phyloP scores from a whole-genome alignment of 2,113 vertebrate species.

The Leucosticte australis region DNA sequence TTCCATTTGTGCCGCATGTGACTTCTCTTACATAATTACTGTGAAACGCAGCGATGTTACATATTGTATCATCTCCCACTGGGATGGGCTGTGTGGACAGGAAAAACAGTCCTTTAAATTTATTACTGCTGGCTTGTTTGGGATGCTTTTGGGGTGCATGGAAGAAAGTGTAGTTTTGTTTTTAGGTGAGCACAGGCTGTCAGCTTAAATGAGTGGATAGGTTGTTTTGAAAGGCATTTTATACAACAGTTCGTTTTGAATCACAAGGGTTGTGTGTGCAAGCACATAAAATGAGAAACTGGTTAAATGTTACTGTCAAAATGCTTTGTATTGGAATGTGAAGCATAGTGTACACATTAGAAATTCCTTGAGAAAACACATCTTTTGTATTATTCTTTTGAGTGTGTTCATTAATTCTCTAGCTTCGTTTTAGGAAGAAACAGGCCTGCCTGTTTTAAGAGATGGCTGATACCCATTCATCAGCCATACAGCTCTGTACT shows the following conservation, averaged over 20 bases:
- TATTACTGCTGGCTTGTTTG: constrained; percentile 31
- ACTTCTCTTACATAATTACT: constrained; percentile 69
- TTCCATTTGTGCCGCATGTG: constrained; percentile 66
- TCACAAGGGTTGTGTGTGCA: not conserved
- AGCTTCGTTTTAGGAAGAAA: constrained; percentile 41
- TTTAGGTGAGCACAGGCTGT: constrained; percentile 12
- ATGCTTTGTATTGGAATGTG: constrained; percentile 2
- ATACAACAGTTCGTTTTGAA: constrained; percentile 36
- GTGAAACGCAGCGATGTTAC: constrained; percentile 50
- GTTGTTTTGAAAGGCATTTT: constrained; percentile 34
- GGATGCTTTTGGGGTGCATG: not conserved
- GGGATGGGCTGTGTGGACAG: constrained; percentile 54
- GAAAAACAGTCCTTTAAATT: constrained; percentile 57
- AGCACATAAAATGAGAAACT: constrained; percentile 38
- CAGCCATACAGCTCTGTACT: not conserved
- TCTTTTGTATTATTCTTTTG: not conserved
- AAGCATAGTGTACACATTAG: not conserved
- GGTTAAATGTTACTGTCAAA: constrained; percentile 43
- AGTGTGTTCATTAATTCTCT: not conserved
- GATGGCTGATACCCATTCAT: not conserved
- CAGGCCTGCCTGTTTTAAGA: not conserved
- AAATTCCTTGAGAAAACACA: constrained; percentile 1
- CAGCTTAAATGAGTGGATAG: constrained; percentile 11
- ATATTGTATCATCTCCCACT: constrained; percentile 35
- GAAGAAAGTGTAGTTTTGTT: constrained; percentile 2